Evolutionary conservation across 2,797 vertebrate genomes (phyloP).

Genomic region (Sebastiscus tertius): DNA sequence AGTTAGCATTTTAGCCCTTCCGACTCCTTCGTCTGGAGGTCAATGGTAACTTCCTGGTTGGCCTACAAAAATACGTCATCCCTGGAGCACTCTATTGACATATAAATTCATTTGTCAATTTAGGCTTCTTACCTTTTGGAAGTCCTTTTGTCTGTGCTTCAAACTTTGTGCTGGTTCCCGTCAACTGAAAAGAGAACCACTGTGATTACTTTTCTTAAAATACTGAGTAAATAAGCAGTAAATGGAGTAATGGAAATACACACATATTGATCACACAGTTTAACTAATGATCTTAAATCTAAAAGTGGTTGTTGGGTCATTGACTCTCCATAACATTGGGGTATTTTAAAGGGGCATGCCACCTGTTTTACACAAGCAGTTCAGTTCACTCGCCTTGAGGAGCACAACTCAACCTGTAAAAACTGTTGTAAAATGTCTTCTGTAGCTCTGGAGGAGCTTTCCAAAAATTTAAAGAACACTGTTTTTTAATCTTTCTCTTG

Average conservation of each 20-base stretch:
- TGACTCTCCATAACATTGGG: neutral
- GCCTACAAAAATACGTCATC: no score
- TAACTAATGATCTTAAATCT: neutral
- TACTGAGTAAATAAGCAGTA: neutral
- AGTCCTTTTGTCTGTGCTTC: neutral
- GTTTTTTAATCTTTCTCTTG: no score
- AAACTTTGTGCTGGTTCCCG: neutral
- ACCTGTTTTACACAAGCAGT: neutral
- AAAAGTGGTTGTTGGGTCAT: neutral
- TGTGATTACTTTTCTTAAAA: neutral
- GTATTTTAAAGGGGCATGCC: neutral
- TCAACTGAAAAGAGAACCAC: neutral
- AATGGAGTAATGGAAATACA: neutral
- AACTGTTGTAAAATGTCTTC: neutral
- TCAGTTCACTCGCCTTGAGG: neutral
- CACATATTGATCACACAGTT: neutral
- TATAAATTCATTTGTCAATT: neutral
- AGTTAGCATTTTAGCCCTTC: no score
- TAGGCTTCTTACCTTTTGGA: neutral
- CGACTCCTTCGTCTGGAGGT: no score
- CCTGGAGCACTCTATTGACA: no score
- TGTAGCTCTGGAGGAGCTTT: neutral
- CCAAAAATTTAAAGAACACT: neutral
- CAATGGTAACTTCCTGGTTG: no score
- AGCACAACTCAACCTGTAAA: neutral